Evolutionary conservation across 2,113 vertebrate species (phyloP).

Genomic region (Acanthochromis polyacanthus): DNA sequence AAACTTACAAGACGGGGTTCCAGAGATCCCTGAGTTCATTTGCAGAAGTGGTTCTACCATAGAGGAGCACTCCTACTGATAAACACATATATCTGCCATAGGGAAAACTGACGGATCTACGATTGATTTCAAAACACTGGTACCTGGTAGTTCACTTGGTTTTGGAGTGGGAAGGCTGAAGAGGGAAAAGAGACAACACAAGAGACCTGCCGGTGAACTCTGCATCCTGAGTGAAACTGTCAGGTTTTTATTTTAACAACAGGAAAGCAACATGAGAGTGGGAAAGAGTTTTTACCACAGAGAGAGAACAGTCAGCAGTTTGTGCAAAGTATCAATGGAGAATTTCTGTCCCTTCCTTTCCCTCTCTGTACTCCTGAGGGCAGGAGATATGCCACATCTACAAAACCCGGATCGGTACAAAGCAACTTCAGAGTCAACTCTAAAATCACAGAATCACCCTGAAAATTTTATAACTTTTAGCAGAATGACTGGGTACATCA

Average conservation of each 20-base stretch:
- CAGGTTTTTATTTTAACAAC: constrained; percentile 58
- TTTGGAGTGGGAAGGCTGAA: background rate
- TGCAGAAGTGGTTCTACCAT: constrained; percentile 27
- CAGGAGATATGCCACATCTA: constrained; percentile 7
- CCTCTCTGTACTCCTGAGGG: background rate
- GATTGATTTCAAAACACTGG: constrained; percentile 13
- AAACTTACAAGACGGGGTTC: constrained; percentile 12
- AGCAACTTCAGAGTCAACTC: background rate
- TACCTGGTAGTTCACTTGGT: constrained; percentile 23
- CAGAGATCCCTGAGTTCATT: constrained; percentile 4
- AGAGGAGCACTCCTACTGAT: constrained; percentile 17
- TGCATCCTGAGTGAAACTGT: constrained; percentile 52
- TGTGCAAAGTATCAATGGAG: constrained; percentile 61
- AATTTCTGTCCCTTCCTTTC: constrained; percentile 46
- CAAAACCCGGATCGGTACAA: background rate
- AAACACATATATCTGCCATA: background rate
- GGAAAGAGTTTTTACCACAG: constrained; percentile 40
- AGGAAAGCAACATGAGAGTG: constrained; percentile 60
- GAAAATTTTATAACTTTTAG: background rate
- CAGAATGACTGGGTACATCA: background rate
- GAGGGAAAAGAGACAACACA: constrained; percentile 13
- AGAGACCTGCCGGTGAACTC: constrained; percentile 42
- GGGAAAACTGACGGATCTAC: background rate
- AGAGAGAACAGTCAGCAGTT: constrained; percentile 69
- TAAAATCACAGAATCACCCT: constrained; percentile 19